Percentiles rank a stretch among this genome's conserved stretches.
Evolutionary conservation across 2,113 vertebrate genomes (phyloP).

Genomic region (Acanthisitta chloris): DNA sequence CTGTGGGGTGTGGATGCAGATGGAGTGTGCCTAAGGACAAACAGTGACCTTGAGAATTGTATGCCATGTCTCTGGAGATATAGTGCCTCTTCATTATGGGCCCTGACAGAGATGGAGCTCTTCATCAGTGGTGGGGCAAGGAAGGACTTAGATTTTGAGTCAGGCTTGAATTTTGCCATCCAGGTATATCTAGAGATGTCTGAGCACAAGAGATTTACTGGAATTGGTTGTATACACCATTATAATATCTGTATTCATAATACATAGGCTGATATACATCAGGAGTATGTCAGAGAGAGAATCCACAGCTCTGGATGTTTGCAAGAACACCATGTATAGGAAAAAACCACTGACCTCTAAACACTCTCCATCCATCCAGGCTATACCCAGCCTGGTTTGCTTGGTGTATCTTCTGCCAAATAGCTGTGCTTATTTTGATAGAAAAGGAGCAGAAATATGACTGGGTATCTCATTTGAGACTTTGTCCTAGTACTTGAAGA

Average conservation of each 20-base stretch:
- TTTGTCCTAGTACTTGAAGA: neutral
- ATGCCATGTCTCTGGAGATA: neutral
- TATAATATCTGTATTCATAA: neutral
- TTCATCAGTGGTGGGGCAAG: neutral
- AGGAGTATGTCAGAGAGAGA: neutral
- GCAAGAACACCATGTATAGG: neutral
- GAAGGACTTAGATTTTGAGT: neutral
- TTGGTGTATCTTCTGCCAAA: neutral
- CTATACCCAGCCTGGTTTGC: neutral
- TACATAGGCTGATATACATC: neutral
- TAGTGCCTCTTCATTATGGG: neutral
- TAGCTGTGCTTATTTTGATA: neutral
- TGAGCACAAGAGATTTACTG: neutral
- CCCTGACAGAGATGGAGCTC: neutral
- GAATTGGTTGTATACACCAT: neutral
- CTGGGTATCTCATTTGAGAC: neutral
- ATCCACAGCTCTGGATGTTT: neutral
- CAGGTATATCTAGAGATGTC: neutral
- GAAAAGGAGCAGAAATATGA: neutral
- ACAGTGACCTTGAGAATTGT: slow-evolving; percentile 39
- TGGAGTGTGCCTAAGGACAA: slow-evolving; percentile 16
- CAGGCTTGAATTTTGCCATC: neutral
- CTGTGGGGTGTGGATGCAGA: slow-evolving; percentile 45
- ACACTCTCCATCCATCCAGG: neutral
- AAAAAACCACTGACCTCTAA: neutral